Base-by-base conservation (phyloP, 2,797 vertebrate genomes). In the Etheostoma nigrum region DNA sequence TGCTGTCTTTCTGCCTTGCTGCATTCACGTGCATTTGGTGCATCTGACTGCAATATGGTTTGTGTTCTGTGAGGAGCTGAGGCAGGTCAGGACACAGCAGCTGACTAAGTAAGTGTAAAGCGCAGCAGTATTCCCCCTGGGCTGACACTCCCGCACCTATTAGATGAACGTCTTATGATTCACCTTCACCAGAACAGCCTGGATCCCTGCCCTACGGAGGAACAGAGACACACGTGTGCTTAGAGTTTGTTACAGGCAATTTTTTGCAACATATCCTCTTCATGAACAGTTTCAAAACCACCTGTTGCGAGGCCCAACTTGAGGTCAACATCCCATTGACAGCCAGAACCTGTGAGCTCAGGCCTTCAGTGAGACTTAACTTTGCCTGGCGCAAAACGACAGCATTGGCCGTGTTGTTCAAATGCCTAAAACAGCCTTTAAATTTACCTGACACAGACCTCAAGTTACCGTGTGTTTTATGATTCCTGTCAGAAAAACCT, bases 51-150 rank as follows among this genome's bases (percentile, higher is more conserved):
- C 68, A 63, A 1, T 23, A 33, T 49, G 14, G 27, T 64, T 45
- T 51, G 55, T 47, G 52, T 40, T 23, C 65, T 48, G 49, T 5
- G 53, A 71, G 80, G 71, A 66, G 53, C 64, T 0, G 25, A 78
- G 89, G 86, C 92, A 92, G 86, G 92, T 91, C 79, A 48, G 89
- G 88, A 85, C 88, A 87, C 79, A 89, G 30, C 67, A 23, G 78
- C 81, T 59, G 78, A 86, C 48, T 85, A 45, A 60, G 76, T 81
- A 68, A 82, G 67, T 25, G 66, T 82, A 76, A 74, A 85, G 66
- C 88, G 87, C 79, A 85, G 81, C 78, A 74, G 18, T 33, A n/a
- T 60, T 23, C 42, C 88, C 70, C 8, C 75, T 6, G 70, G 89
- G 83, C 86, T 54, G 69, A 30, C 86, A 79, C 86, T 78, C 88